A percentile compares a stretch with the other conserved stretches of the same genome.
Evolutionary conservation across 2,888 invertebrate genomes (phyloP).

Genomic region (Torymus aiolomorphi): DNA sequence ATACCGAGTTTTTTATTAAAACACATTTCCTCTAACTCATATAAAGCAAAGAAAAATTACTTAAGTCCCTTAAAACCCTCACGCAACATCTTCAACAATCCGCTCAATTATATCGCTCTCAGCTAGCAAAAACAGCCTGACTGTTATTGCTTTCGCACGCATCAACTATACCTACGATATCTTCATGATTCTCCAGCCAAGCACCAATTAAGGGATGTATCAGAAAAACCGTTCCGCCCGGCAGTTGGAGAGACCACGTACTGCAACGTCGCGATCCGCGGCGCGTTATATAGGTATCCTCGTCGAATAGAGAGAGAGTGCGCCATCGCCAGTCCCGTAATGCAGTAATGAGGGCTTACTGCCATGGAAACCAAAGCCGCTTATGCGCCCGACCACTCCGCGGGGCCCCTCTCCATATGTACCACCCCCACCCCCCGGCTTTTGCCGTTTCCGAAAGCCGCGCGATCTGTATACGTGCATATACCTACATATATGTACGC

Average conservation of each 20-base stretch:
- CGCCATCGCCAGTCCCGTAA: slow-evolving; percentile 68
- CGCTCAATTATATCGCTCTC: too few species aligned
- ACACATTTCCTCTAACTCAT: too few species aligned
- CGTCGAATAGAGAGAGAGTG: background rate
- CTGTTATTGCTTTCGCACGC: too few species aligned
- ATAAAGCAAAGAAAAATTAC: too few species aligned
- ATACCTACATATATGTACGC: background rate
- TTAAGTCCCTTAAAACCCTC: too few species aligned
- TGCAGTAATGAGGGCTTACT: slow-evolving; percentile 76
- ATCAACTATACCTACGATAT: background rate
- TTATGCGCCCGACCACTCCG: slow-evolving; percentile 74
- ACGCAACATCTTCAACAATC: too few species aligned
- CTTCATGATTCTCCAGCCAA: slow-evolving; percentile 5
- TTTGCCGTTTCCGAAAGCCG: background rate
- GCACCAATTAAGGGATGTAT: slow-evolving; percentile 38
- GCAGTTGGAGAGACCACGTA: too few species aligned
- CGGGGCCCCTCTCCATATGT: slow-evolving; percentile 56
- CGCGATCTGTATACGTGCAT: background rate
- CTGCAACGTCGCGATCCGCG: too few species aligned
- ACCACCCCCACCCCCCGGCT: background rate
- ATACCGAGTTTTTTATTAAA: too few species aligned
- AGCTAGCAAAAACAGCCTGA: too few species aligned
- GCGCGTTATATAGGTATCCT: too few species aligned
- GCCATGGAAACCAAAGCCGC: slow-evolving; percentile 76
- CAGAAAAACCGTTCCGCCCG: background rate